A percentile compares a stretch with the other conserved stretches of the same genome.
Conservation (phyloP, 2,888 invertebrate genomes). For the Ornithoptera priamus region DNA sequence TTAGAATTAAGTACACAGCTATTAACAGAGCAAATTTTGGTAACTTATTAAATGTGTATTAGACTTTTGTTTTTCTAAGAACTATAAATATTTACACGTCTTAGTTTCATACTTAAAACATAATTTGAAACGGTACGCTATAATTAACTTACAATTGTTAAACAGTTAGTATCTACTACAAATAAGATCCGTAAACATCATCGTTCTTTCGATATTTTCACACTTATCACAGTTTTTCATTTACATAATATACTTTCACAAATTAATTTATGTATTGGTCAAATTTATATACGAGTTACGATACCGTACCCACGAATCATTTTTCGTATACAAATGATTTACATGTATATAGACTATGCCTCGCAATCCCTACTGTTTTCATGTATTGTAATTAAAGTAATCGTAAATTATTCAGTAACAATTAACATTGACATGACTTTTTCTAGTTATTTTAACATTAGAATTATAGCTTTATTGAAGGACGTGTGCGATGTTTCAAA, state of each 20-base stretch:
- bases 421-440: background rate
- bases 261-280: slow-evolving; percentile 48
- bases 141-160: slow-evolving; percentile 32
- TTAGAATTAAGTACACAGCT: slow-evolving; percentile 46
- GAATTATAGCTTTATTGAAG: background rate
- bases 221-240: slow-evolving; percentile 76
- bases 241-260: slow-evolving; percentile 44
- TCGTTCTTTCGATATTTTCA: slow-evolving; percentile 44
- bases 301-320: slow-evolving; percentile 3
- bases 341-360: background rate
- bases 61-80: slow-evolving; percentile 26
- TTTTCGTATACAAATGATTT: slow-evolving; percentile 14
- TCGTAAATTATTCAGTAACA: no score
- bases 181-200: slow-evolving; percentile 38
- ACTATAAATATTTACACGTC: slow-evolving; percentile 27
- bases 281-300: slow-evolving; percentile 41
- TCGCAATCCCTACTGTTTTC: background rate
- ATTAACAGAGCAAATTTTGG: slow-evolving; percentile 49
- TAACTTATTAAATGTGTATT: slow-evolving; percentile 14
- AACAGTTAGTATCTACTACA: slow-evolving; percentile 25
- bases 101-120: slow-evolving; percentile 14
- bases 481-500: no score
- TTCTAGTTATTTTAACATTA: background rate
- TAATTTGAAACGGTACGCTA: slow-evolving; percentile 21
- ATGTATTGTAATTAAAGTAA: background rate